Evolutionary conservation across 2,113 vertebrate genomes (phyloP).

Genomic region (Notechis scutatus): DNA sequence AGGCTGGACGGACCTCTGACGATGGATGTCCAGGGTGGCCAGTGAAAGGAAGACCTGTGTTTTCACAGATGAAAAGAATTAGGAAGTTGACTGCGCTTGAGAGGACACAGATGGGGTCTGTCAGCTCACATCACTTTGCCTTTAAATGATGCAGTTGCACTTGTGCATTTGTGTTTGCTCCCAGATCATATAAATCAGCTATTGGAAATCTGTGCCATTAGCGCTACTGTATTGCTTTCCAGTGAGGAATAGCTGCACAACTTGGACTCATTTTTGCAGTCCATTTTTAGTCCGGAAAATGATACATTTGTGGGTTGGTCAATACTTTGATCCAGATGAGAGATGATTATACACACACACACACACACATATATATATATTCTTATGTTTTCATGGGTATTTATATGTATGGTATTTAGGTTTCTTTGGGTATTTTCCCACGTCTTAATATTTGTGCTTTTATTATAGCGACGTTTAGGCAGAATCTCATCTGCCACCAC

Average conservation of each 20-base stretch:
- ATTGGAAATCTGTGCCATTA: conserved; percentile 70
- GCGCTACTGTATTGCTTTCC: conserved; percentile 53
- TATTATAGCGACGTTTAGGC: too few relatives aligned
- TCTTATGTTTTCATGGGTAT: too few relatives aligned
- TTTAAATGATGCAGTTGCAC: conserved; percentile 48
- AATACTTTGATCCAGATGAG: conserved; percentile 69
- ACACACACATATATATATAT: too few relatives aligned
- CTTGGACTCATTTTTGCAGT: conserved; percentile 62
- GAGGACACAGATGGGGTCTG: conserved; percentile 26
- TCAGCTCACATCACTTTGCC: conserved; percentile 28
- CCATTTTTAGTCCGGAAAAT: conserved; percentile 67
- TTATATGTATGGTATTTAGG: too few relatives aligned
- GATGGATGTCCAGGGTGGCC: not conserved
- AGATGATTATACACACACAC: conserved; percentile 36
- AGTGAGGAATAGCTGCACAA: conserved; percentile 54
- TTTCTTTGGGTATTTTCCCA: too few relatives aligned
- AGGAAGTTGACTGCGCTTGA: not conserved
- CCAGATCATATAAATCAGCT: conserved; percentile 68
- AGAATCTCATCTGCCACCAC: too few relatives aligned
- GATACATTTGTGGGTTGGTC: conserved; percentile 51
- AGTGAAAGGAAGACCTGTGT: too few relatives aligned
- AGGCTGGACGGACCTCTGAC: rapidly evolving
- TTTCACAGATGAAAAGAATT: not conserved
- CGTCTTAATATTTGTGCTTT: too few relatives aligned
- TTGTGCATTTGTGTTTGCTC: conserved; percentile 50